Conservation (phyloP, 1,140 invertebrate species). For the Hestina assimilis region DNA sequence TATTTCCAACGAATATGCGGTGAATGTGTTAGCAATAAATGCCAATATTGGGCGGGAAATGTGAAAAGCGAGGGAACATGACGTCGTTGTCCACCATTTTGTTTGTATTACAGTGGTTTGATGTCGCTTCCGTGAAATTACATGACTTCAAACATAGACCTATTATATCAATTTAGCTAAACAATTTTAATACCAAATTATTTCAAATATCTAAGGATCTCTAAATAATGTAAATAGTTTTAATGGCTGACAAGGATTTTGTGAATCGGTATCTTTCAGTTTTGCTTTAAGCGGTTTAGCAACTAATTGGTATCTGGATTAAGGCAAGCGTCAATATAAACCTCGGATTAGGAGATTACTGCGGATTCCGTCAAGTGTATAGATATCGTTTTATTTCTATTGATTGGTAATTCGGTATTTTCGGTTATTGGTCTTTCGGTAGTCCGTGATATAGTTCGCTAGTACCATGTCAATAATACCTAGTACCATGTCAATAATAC, state of each 20-base stretch:
- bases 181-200: neutral
- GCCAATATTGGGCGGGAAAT: slow-evolving; percentile 39
- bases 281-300: slow-evolving; percentile 60
- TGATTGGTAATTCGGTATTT: slow-evolving; percentile 19
- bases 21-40: slow-evolving; percentile 31
- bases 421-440: slow-evolving; percentile 8
- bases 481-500: neutral
- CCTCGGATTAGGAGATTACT: slow-evolving; percentile 38
- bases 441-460: slow-evolving; percentile 9
- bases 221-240: slow-evolving; percentile 27
- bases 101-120: slow-evolving; percentile 1
- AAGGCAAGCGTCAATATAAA: slow-evolving; percentile 44
- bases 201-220: neutral
- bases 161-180: no score
- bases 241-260: slow-evolving; percentile 26
- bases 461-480: slow-evolving; percentile 4
- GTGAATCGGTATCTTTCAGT: slow-evolving; percentile 40
- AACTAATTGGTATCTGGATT: slow-evolving; percentile 63
- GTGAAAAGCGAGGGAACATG: slow-evolving; percentile 34
- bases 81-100: slow-evolving; percentile 11
- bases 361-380: slow-evolving; percentile 29
- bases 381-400: slow-evolving; percentile 33
- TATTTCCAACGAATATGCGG: slow-evolving; percentile 2
- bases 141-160: no score
- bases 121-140: neutral